Base-by-base conservation (phyloP, 2,113 vertebrate genomes). In the Brevimyrus niger region DNA sequence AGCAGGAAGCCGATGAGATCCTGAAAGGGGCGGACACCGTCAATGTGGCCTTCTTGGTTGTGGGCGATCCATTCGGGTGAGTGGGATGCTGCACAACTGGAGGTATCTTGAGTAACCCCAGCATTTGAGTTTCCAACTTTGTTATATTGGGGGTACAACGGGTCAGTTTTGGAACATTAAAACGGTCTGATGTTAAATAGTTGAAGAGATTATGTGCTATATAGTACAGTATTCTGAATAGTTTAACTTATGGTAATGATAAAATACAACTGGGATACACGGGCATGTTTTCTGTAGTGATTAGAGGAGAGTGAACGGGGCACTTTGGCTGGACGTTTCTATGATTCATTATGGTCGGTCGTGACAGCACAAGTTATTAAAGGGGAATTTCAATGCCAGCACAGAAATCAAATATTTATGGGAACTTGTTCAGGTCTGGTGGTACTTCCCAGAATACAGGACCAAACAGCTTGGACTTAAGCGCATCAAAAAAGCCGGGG, bases 21-120 rank as follows among this genome's bases (percentile, higher is more conserved):
- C 96, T 99, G 89, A 96, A 95, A 89, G 97, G 97, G 42, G 98
- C 98, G 2, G 95, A 96, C 89, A 90, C 92, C 47, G 95, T 89
- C 76, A 98, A 99, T 69, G 96, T 99, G 0, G 98, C 97, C 0
- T 98, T 99, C 91, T 95, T 99, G 89, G 98, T 99, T 76, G 98
- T 99, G 91, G 98, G 98, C 0, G 98, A 99, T 94, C 98, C 98
- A 3, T 98, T 99, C 90, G 98, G 98, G 98, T 99, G 97, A 97
- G 97, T 73, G 65, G 65, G 65, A 73, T 3, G 3, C 31, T 73
- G 31, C 23, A 61, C 21, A n/a, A 9, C 23, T 61, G 21, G n/a
- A 27, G 61, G 27, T 69, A 27, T 69, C 10, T 31, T 69, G 13
- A 31, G 10, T 31, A 69, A 69, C n/a, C 61, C 61, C 10, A 69